Evolutionary conservation across 2,888 invertebrate genomes (phyloP), one percentile per base, ranked within the genome.

Genomic region (Nomada goodeniana): DNA sequence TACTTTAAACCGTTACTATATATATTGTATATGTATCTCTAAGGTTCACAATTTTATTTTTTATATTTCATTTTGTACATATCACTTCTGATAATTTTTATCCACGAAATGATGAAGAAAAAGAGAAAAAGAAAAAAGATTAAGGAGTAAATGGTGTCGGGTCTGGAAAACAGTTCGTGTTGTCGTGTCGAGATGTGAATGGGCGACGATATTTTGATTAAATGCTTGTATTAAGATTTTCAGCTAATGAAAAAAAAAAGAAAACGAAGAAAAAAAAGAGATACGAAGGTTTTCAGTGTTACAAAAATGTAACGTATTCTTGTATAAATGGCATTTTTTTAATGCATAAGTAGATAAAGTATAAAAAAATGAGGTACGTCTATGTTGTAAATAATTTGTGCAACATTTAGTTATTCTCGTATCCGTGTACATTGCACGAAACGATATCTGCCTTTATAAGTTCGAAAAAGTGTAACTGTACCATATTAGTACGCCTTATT

Each of bases 61-160:
- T 87, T 87, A 80, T 87, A 87, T 88, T 86, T 86, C 75, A 76
- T 88, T 87, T 87, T 87, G 87, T 87, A 88, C 63, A 87, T 87
- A 85, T 83, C 59, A 68, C 83, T 87, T 86, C 77, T 73, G 53
- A 85, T 86, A 59, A 68, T 77, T 86, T 80, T 87, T 86, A 87
- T 76, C 80, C 60, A 47, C 44, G 71, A 84, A 85, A 80, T 77
- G 70, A 59, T 59, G 53, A 60, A 69, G 69, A 75, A 57, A 42
- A 68, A 61, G 50, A 26, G 50, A 65, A 65, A 57, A 65, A 44
- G 63, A 55, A 53, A 15, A 47, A 47, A 65, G 44, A 64, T 23
- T 15, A 53, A 70, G 36, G 11, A 18, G 1, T n/a, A 52, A 50
- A 69, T 26, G 61, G 42, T 59, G 26, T 61, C 57, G 47, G 53